These are phyloP conservation scores for Drosophila busckii DNA, from an alignment of 1,140 invertebrate species.

Conservation along the genomic window DNA sequence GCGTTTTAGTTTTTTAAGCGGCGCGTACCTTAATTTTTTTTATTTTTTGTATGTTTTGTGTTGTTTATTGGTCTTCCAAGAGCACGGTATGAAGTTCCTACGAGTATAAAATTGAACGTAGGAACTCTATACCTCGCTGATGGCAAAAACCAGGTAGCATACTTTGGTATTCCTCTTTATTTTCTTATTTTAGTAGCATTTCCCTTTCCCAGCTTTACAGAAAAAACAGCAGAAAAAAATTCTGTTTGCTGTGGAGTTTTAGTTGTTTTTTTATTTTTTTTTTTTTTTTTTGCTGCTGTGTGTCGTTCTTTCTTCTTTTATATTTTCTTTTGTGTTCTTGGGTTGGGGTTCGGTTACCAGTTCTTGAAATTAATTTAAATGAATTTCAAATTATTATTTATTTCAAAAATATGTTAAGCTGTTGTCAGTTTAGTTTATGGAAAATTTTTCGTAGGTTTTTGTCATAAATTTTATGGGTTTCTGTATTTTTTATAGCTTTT, in stretches of 20 bases:
- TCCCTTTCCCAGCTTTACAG: conserved; percentile 31
- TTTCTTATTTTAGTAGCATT: conserved; percentile 26
- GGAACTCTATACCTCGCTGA: conserved; percentile 79
- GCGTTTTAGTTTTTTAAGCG: conserved; percentile 17
- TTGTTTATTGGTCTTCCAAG: conserved; percentile 78
- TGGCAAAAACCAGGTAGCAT: conserved; percentile 78
- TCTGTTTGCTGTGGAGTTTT: no score
- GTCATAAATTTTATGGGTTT: conserved; percentile 9
- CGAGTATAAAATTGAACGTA: conserved; percentile 77
- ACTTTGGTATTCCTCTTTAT: conserved; percentile 42
- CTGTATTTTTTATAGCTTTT: conserved; percentile 2
- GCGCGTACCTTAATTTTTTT: conserved; percentile 8
- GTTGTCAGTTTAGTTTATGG: no score
- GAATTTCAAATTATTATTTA: conserved; percentile 38
- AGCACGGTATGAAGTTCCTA: conserved; percentile 80
- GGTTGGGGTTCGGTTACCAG: conserved; percentile 18
- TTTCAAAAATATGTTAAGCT: conserved; percentile 10
- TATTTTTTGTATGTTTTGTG: conserved; percentile 17
- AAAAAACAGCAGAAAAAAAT: conserved; percentile 41
- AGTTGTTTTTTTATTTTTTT: conserved; percentile 28
- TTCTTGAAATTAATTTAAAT: conserved; percentile 36
- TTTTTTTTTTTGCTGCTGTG: conserved; percentile 24
- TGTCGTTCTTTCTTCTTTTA: conserved; percentile 5
- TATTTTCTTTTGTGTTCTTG: not conserved
- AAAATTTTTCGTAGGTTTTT: conserved; percentile 20